Evolutionary conservation across 2,888 invertebrate genomes (phyloP), one percentile per base, ranked within the genome.

Genomic region (Drosophila merina): DNA sequence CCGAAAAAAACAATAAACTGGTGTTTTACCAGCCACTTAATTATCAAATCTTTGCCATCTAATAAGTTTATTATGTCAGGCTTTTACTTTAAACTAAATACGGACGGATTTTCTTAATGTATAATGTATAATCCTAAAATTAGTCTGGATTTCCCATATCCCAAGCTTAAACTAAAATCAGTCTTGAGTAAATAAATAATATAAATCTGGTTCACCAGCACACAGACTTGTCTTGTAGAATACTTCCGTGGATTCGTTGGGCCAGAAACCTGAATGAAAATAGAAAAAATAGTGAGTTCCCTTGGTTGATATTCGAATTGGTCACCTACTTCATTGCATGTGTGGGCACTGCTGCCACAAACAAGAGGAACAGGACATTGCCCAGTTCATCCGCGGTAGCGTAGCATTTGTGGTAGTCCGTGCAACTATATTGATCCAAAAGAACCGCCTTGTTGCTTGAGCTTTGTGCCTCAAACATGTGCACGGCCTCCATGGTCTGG

Each of bases 321-420:
- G 2, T 3, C 10, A 72, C 76, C 76, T 64, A 91, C 91, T 96
- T 94, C 94, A 96, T 96, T 7, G 96, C 95, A 83, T 95, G 95
- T 14, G 94, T 95, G 20, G 96, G 95, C 59, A 97, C 94, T 25
- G 95, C 92, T 8, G 96, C 94, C 8, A 94, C 93, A 86, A 95
- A 97, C 0, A 97, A 92, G 7, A 95, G 93, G 88, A 96, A 96
- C 70, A 97, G 93, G 60, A 97, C 92, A 80, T 96, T 93, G 71
- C 94, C 93, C 7, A 93, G 93, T 1, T 93, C 93, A 87, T 94
- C 94, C 20, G 79, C 79, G 63, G 95, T 92, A 0, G 96, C 96
- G 88, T 96, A 96, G 83, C 97, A 96, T 91, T 97, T 97, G 90
- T 97, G 96, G 89, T 96, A 96, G 88, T 97, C 97, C 0, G 96